Conservation (phyloP, 2,113 vertebrate genomes). For the Stomatorhinus ivindoensis region DNA sequence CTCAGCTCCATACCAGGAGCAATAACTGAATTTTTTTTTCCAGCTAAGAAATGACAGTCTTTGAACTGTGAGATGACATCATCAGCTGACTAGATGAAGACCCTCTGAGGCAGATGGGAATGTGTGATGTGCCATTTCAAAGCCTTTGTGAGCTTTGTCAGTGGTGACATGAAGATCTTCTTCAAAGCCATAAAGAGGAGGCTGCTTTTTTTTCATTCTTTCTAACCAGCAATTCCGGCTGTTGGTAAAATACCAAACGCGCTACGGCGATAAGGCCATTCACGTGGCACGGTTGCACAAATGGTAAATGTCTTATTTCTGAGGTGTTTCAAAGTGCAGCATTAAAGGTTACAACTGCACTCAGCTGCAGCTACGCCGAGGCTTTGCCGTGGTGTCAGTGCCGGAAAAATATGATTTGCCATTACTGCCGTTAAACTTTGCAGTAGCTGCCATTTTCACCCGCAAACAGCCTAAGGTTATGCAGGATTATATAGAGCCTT, state of each 20-base stretch:
- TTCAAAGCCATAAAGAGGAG: conserved; percentile 4
- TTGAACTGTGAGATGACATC: conserved; percentile 12
- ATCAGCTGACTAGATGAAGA: not conserved
- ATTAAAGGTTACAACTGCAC: conserved; percentile 19
- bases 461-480: not conserved
- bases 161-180: not conserved
- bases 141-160: conserved; percentile 9
- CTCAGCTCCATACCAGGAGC: not conserved
- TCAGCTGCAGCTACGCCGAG: not conserved
- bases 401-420: conserved; percentile 31
- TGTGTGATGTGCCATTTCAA: conserved; percentile 14
- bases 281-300: not conserved
- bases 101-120: not conserved
- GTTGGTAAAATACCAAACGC: not conserved
- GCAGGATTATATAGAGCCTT: not conserved
- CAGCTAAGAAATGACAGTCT: not conserved
- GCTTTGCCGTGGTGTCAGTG: conserved; percentile 40
- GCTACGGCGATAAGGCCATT: not conserved
- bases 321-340: conserved; percentile 11
- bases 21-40: not conserved
- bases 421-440: conserved; percentile 25
- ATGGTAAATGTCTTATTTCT: not conserved
- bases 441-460: conserved; percentile 32
- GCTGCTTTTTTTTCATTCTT: not conserved
- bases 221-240: not conserved